Percentiles rank a stretch among this genome's conserved stretches.
These are phyloP conservation scores for Eristalis tenax DNA, from an alignment of 2,888 invertebrate genomes.

Conservation along the genomic window DNA sequence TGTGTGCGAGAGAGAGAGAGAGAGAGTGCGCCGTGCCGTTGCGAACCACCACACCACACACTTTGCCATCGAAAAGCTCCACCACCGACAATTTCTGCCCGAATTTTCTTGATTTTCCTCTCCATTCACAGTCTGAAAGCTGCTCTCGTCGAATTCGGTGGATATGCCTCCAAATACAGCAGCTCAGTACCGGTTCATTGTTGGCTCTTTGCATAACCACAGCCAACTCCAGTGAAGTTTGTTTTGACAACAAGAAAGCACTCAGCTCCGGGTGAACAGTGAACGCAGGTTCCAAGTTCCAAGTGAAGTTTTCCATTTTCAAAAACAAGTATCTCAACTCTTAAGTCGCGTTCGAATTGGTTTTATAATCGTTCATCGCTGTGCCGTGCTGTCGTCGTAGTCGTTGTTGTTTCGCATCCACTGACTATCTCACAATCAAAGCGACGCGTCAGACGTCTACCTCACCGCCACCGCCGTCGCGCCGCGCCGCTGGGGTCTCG, in stretches of 20 bases:
- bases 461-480: not conserved
- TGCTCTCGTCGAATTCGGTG: conserved; percentile 68
- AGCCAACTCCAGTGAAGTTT: conserved; percentile 30
- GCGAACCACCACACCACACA: no score
- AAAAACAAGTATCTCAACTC: conserved; percentile 5
- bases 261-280: not conserved
- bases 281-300: not conserved
- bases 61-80: conserved; percentile 22
- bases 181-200: conserved; percentile 60
- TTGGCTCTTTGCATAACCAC: conserved; percentile 61
- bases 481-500: conserved; percentile 35
- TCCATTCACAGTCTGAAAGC: conserved; percentile 59
- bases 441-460: conserved; percentile 49
- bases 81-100: conserved; percentile 1
- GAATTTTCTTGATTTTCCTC: conserved; percentile 48
- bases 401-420: conserved; percentile 16
- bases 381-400: conserved; percentile 2
- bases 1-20: not conserved
- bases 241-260: conserved; percentile 9
- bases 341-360: conserved; percentile 26
- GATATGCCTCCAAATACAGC: conserved; percentile 61
- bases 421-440: conserved; percentile 33
- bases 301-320: not conserved
- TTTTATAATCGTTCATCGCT: conserved; percentile 30
- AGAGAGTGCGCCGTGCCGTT: not conserved